These are phyloP conservation scores for Eurypyga helias DNA, from an alignment of 2,113 vertebrate genomes.

Conservation along the genomic window DNA sequence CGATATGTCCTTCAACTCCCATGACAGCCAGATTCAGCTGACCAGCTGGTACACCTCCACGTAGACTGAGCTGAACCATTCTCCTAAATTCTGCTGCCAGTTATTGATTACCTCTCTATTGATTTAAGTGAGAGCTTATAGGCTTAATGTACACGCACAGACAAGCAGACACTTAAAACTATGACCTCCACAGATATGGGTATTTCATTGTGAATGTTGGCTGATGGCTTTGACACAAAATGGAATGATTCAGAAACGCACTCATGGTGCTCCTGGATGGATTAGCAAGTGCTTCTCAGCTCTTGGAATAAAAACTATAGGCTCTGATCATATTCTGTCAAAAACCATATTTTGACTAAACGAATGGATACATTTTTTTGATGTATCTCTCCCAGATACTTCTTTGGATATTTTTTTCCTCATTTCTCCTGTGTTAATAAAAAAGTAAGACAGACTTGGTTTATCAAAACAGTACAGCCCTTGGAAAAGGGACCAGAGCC, in stretches of 20 bases:
- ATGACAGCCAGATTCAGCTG: background rate
- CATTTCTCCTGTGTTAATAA: background rate
- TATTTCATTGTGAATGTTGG: background rate
- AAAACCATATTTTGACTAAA: background rate
- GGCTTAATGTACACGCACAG: background rate
- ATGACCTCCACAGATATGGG: background rate
- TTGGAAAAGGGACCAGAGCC: background rate
- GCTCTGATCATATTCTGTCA: background rate
- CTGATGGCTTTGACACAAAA: background rate
- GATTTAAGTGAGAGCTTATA: background rate
- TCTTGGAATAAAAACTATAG: background rate
- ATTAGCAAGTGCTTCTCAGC: background rate
- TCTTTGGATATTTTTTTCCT: background rate
- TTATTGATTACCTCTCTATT: background rate
- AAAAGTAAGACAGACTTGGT: background rate
- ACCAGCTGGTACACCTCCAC: background rate
- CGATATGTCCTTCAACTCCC: background rate
- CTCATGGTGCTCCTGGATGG: background rate
- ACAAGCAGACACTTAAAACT: background rate
- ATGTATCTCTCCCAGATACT: background rate
- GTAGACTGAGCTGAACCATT: background rate
- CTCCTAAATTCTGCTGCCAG: background rate
- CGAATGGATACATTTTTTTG: background rate
- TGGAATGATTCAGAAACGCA: background rate
- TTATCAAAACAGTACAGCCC: background rate